Evolutionary conservation across 1,140 invertebrate genomes (phyloP).

Genomic region (Ephestia elutella): DNA sequence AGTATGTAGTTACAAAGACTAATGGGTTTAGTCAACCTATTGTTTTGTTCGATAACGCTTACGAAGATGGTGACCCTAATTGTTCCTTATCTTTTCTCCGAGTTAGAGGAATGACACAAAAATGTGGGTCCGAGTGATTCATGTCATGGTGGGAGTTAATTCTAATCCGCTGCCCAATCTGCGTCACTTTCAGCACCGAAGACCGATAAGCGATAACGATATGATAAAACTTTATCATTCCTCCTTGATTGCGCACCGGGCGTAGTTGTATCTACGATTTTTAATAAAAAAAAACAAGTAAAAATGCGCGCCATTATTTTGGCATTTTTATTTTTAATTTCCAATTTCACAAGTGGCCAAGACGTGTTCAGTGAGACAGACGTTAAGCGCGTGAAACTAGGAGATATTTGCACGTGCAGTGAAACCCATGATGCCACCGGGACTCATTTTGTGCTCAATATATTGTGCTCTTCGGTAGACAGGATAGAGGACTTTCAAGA

Average conservation of each 20-base stretch:
- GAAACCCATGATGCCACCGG: slow-evolving; percentile 59
- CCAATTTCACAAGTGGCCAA: slow-evolving; percentile 29
- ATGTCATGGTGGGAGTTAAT: background rate
- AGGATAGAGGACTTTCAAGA: slow-evolving; percentile 50
- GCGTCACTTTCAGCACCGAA: slow-evolving; percentile 54
- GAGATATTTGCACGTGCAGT: slow-evolving; percentile 63
- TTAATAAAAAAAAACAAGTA: slow-evolving; percentile 18
- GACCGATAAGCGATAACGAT: slow-evolving; percentile 53
- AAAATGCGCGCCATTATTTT: slow-evolving; percentile 55
- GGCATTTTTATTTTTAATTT: slow-evolving; percentile 54
- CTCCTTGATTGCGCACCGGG: slow-evolving; percentile 46
- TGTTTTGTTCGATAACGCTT: background rate
- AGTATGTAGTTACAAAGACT: too few relatives aligned
- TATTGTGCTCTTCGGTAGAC: slow-evolving; percentile 61
- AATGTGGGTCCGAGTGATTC: slow-evolving; percentile 3
- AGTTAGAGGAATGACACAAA: slow-evolving; percentile 2
- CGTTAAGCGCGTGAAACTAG: slow-evolving; percentile 41
- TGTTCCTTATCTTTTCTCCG: background rate
- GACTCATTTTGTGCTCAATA: slow-evolving; percentile 60
- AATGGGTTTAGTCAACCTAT: too few relatives aligned
- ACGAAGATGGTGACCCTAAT: background rate
- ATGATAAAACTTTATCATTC: slow-evolving; percentile 66
- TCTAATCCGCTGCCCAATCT: slow-evolving; percentile 10
- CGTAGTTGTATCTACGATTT: slow-evolving; percentile 36
- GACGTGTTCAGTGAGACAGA: slow-evolving; percentile 27